phyloP scores from a whole-genome alignment of 2,113 vertebrate species.

The Pomatostomus ruficeps region DNA sequence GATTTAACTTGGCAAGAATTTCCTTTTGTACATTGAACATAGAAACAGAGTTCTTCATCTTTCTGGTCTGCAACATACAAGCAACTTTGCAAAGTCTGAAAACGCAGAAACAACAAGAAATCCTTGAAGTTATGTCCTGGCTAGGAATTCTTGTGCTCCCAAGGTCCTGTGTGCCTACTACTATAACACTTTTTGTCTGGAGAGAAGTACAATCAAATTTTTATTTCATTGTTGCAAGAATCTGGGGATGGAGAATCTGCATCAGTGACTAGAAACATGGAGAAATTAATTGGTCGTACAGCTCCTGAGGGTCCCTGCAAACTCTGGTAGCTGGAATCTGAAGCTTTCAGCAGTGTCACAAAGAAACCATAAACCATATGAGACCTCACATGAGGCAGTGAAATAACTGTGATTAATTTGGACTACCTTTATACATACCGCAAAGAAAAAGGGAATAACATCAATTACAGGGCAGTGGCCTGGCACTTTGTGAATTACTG shows the following conservation, averaged over 20 bases:
- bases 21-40: neutral
- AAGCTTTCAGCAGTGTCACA: neutral
- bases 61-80: neutral
- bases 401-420: neutral
- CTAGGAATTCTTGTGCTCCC: neutral
- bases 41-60: neutral
- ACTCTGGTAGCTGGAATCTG: neutral
- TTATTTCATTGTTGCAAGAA: neutral
- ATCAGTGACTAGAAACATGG: neutral
- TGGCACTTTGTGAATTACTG: neutral
- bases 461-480: neutral
- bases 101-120: neutral
- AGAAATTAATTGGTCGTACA: neutral
- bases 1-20: neutral
- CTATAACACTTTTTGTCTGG: neutral
- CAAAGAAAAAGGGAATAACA: neutral
- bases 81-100: neutral
- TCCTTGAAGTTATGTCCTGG: neutral
- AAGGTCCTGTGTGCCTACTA: neutral
- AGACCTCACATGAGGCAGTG: neutral
- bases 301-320: neutral
- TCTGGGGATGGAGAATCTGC: neutral
- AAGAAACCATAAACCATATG: neutral
- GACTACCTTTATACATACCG: neutral
- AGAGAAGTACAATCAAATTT: neutral